These are phyloP conservation scores for Microctenopoma lineatum DNA, from an alignment of 2,797 vertebrate species.

Conservation along the genomic window DNA sequence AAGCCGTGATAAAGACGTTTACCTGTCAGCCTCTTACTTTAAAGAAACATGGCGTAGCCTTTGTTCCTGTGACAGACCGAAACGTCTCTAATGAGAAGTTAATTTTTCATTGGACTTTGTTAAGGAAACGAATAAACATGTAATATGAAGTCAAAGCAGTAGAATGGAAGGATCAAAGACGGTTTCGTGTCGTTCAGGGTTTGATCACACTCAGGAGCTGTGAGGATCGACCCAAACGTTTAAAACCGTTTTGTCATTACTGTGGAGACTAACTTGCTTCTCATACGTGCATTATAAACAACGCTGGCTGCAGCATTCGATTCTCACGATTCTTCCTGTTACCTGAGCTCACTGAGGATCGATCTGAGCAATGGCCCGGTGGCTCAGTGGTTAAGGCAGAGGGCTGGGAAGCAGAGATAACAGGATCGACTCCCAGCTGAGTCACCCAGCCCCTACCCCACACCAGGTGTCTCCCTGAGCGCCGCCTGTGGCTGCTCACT, in stretches of 20 bases:
- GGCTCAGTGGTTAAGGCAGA: no score
- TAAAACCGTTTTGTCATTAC: not conserved
- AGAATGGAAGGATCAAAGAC: conserved; percentile 37
- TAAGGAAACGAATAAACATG: conserved; percentile 14
- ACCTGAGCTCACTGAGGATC: conserved; percentile 4
- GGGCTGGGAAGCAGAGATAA: no score
- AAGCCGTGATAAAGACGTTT: not conserved
- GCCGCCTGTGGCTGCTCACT: no score
- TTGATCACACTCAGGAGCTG: conserved; percentile 31
- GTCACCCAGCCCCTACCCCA: no score
- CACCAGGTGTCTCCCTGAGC: no score
- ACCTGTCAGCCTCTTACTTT: conserved; percentile 28
- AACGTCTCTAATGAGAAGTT: conserved; percentile 37
- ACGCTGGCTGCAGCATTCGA: not conserved
- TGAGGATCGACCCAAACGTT: conserved; percentile 31
- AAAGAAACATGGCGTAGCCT: conserved; percentile 21
- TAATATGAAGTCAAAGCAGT: conserved; percentile 9
- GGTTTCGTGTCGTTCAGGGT: conserved; percentile 12
- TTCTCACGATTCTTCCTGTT: not conserved
- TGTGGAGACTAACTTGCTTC: not conserved
- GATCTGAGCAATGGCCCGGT: not conserved
- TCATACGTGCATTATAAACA: not conserved
- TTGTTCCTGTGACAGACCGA: conserved; percentile 39
- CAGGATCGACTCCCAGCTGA: no score
- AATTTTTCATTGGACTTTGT: conserved; percentile 34